Conservation (phyloP, 2,888 invertebrate genomes). For the Pseudolycoriella hygida region DNA sequence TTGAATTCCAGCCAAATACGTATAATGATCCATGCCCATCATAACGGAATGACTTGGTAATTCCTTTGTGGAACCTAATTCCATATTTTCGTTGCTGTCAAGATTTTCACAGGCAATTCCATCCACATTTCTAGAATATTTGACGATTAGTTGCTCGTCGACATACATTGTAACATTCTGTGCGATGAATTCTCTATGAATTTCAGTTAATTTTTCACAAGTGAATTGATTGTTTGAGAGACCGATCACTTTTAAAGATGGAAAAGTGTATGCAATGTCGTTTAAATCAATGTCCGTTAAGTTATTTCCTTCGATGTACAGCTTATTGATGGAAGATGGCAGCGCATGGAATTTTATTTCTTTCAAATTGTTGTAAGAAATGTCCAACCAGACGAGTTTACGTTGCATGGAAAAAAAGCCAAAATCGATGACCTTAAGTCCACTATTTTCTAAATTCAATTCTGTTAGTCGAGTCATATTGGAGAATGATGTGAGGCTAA, state of each 20-base stretch:
- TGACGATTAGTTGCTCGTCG: background rate
- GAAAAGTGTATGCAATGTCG: conserved; percentile 6
- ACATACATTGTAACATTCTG: background rate
- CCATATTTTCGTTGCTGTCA: background rate
- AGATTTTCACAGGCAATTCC: background rate
- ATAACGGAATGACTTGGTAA: background rate
- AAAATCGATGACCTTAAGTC: conserved; percentile 1
- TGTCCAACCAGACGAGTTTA: conserved; percentile 6
- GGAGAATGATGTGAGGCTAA: conserved; percentile 2
- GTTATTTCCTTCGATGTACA: conserved; percentile 9
- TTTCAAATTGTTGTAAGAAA: conserved; percentile 7
- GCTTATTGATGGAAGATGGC: conserved; percentile 2
- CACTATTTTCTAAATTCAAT: conserved; percentile 6
- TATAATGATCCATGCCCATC: too few species aligned
- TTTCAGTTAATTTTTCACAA: conserved; percentile 6
- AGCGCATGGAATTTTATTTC: conserved; percentile 7
- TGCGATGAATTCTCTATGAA: too few species aligned
- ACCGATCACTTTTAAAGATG: conserved; percentile 6
- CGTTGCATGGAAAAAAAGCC: conserved; percentile 7
- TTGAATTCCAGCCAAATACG: too few species aligned
- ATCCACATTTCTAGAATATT: background rate
- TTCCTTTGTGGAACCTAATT: background rate
- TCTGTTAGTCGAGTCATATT: conserved; percentile 3
- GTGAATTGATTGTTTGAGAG: conserved; percentile 7
- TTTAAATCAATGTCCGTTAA: conserved; percentile 5